Evolutionary conservation across 2,113 vertebrate species (phyloP).

Genomic region (Pteruthius melanotis): DNA sequence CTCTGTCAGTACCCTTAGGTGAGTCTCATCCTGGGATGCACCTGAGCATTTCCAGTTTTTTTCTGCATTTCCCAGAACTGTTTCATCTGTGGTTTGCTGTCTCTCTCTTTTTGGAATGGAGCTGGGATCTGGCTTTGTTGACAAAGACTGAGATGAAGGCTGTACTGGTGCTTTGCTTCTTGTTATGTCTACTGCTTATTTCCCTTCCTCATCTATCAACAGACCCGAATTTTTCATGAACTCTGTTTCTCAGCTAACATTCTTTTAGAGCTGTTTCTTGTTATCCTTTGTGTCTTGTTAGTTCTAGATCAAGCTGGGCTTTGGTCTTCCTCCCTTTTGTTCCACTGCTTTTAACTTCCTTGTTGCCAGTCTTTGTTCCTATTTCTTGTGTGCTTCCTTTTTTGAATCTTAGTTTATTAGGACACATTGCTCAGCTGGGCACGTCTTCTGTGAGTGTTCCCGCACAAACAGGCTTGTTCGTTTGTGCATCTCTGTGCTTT

Average conservation of each 20-base stretch:
- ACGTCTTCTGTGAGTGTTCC: background rate
- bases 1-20: background rate
- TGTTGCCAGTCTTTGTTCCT: background rate
- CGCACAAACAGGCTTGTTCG: background rate
- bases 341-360: background rate
- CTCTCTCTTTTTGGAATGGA: background rate
- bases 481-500: background rate
- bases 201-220: background rate
- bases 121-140: background rate
- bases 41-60: background rate
- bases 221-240: background rate
- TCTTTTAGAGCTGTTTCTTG: background rate
- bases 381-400: background rate
- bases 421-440: background rate
- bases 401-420: background rate
- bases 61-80: background rate
- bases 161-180: background rate
- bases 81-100: background rate
- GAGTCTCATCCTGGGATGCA: background rate
- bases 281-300: background rate
- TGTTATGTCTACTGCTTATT: background rate
- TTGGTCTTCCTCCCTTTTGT: background rate
- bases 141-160: background rate
- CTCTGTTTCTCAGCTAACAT: background rate
- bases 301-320: background rate